Base-by-base conservation (phyloP, 1,140 invertebrate genomes). In the Battus philenor region DNA sequence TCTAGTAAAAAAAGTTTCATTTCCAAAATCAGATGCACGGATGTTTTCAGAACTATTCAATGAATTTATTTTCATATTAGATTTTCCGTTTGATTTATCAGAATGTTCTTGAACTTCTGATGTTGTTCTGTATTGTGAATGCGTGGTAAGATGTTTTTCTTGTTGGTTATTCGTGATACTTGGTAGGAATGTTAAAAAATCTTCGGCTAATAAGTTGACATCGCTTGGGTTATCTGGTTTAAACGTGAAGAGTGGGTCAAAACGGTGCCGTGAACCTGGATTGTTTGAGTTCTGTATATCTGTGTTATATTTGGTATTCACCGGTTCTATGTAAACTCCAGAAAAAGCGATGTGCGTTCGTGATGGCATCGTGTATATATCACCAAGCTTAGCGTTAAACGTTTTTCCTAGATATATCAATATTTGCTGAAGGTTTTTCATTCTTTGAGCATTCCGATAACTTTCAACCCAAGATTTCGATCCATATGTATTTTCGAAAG, bases 161-260 rank as follows among this genome's bases (percentile, higher is more conserved):
- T 27, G 49, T 29, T 7, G 47, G 8, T 43, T 45, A 53, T 38
- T 34, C 24, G 45, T 38, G 4, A 57, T 29, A 9, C 39, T 45
- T 15, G 79, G 77, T n/a, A 76, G 54, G 50, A 85, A 84, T 39
- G 69, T 62, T 22, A 78, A 72, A 26, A 66, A 59, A 6, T 65
- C 67, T 51, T 86, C 86, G 22, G 79, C 86, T 48, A 87, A 57
- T 34, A 86, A 64, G 67, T 87, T 87, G 1, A 87, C 69, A 47
- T 87, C 83, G 9, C 76, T 74, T 2, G 82, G 81, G 51, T 47
- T 78, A 27, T 76, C 71, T 8, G 86, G 86, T 47, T 76, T 86
- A 44, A 64, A 87, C 33, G 53, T 70, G 44, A 68, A 74, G 9
- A 86, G 54, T n/a, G 83, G 83, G 47, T 86, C 82, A 16, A 49